phyloP scores from a whole-genome alignment of 2,888 invertebrate genomes.

The Amblyjoppa proteus region DNA sequence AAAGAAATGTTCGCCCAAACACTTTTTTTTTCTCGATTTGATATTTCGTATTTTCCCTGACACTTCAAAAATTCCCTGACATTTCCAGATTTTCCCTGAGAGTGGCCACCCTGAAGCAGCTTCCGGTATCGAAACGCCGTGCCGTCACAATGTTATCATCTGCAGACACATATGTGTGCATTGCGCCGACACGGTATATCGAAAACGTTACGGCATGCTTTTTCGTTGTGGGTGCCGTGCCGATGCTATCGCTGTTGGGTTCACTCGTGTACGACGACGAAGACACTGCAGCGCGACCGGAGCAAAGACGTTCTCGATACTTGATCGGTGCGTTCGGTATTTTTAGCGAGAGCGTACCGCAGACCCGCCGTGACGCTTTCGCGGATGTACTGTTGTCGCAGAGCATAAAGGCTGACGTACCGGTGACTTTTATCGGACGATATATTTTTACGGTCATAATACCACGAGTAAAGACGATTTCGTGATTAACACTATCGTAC shows the following conservation, averaged over 20 bases:
- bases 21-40: too few relatives aligned
- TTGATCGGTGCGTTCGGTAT: slow-evolving; percentile 78
- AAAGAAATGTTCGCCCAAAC: too few relatives aligned
- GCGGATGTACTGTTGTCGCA: slow-evolving; percentile 48
- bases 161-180: too few relatives aligned
- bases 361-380: slow-evolving; percentile 35
- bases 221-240: slow-evolving; percentile 32
- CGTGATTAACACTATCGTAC: background rate
- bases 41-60: too few relatives aligned
- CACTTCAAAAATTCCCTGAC: too few relatives aligned
- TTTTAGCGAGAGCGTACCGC: slow-evolving; percentile 75
- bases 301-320: slow-evolving; percentile 77
- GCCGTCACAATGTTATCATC: too few relatives aligned
- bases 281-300: slow-evolving; percentile 53
- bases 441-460: background rate
- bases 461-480: background rate
- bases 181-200: too few relatives aligned
- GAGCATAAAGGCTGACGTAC: slow-evolving; percentile 71
- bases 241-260: slow-evolving; percentile 10
- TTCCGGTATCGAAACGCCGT: too few relatives aligned
- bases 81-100: too few relatives aligned
- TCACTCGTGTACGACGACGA: slow-evolving; percentile 46
- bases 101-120: too few relatives aligned
- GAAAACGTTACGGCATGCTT: too few relatives aligned
- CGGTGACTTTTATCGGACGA: slow-evolving; percentile 69